Conservation (phyloP, 23 tunicate genomes). For the Botrylloides violaceus region DNA sequence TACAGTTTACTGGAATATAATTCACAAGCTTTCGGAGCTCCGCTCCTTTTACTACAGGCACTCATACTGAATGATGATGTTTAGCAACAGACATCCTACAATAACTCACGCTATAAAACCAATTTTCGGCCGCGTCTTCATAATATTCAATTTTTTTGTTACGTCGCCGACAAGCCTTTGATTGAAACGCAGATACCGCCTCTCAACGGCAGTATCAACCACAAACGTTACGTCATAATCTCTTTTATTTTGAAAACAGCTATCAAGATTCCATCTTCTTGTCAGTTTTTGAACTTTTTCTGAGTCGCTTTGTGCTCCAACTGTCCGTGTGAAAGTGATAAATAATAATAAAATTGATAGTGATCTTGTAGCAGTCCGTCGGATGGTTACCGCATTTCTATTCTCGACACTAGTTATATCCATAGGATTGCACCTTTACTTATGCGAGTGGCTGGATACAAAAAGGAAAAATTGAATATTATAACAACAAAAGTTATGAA, state of each 20-base stretch:
- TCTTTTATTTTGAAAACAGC: constrained; percentile 8
- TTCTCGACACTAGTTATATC: not conserved
- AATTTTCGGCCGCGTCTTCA: constrained; percentile 8
- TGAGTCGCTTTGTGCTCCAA: not conserved
- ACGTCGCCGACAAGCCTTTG: constrained; percentile 12
- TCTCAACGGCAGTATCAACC: constrained; percentile 3
- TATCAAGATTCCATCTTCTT: constrained; percentile 23
- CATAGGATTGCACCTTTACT: too few relatives aligned
- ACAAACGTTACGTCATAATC: constrained; percentile 17
- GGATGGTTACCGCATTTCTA: not conserved
- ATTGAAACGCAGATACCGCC: not conserved
- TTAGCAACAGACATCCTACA: too few relatives aligned
- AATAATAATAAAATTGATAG: not conserved
- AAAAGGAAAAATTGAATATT: too few relatives aligned
- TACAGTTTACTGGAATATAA: too few relatives aligned
- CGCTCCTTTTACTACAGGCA: too few relatives aligned
- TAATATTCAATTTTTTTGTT: constrained; percentile 1
- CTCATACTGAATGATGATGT: too few relatives aligned
- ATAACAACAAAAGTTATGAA: too few relatives aligned
- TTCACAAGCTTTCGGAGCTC: too few relatives aligned
- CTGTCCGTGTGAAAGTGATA: not conserved
- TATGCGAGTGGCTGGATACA: too few relatives aligned
- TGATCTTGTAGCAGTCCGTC: not conserved
- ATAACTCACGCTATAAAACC: constrained; percentile 25
- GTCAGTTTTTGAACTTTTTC: not conserved